Conservation (phyloP, 2,797 vertebrate species). For the Pangasius sanitwongsei region DNA sequence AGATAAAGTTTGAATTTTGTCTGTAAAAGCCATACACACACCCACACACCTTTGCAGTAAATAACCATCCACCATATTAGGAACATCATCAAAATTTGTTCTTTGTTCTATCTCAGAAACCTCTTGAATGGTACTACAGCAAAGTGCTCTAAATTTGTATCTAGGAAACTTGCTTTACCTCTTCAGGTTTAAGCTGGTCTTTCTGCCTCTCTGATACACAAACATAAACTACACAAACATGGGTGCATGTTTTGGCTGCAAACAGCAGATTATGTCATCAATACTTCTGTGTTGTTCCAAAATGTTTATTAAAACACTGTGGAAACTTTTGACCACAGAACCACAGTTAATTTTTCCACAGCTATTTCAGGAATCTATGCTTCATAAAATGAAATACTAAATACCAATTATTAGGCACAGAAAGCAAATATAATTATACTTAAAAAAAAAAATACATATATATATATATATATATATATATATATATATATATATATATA, state of each 20-base stretch:
- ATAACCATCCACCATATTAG: neutral
- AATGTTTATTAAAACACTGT: constrained; percentile 17
- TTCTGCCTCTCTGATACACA: neutral
- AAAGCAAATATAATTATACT: too few relatives aligned
- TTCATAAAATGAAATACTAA: neutral
- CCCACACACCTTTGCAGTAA: neutral
- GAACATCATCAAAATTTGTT: neutral
- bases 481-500: too few relatives aligned
- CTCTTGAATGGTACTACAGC: neutral
- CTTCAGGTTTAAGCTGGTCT: neutral
- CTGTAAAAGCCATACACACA: neutral
- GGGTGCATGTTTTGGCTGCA: constrained; percentile 17
- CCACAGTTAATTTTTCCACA: neutral
- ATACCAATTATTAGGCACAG: too few relatives aligned
- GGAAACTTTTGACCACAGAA: neutral
- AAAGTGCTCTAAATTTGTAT: neutral
- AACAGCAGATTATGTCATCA: constrained; percentile 11
- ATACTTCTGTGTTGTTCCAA: neutral
- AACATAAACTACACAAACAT: neutral
- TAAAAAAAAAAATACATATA: too few relatives aligned
- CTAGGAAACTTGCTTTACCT: neutral
- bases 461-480: too few relatives aligned
- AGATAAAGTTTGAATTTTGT: neutral
- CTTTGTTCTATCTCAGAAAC: neutral
- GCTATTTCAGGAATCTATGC: neutral